Conservation (phyloP, 1,140 invertebrate genomes). For the Drosophila parabipectinata region DNA sequence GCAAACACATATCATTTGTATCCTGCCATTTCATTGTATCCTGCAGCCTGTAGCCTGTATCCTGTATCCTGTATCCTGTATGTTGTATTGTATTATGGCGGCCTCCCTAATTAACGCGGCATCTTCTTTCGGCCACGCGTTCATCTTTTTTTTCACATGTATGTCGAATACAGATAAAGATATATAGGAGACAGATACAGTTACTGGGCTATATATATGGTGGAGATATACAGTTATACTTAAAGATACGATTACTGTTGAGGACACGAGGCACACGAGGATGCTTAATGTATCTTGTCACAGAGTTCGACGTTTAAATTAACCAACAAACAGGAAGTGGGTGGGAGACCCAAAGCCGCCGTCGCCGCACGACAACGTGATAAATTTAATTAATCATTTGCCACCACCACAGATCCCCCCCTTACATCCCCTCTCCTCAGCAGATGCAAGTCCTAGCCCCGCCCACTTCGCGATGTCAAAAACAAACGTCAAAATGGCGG, state of each 20-base stretch:
- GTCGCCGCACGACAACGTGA: conserved; percentile 63
- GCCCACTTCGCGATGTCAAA: conserved; percentile 26
- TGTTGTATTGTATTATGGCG: conserved; percentile 12
- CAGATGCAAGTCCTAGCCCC: neutral
- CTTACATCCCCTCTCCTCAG: neutral
- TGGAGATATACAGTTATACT: neutral
- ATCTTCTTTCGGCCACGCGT: conserved; percentile 43
- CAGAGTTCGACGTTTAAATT: conserved; percentile 76
- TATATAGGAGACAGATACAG: conserved; percentile 15
- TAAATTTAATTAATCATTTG: conserved; percentile 82
- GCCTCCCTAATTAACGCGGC: conserved; percentile 68
- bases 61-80: conserved; percentile 14
- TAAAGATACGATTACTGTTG: conserved; percentile 10
- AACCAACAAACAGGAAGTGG: conserved; percentile 56
- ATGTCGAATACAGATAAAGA: conserved; percentile 38
- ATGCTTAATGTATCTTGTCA: conserved; percentile 77
- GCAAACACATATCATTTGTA: conserved; percentile 57
- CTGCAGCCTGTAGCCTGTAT: neutral
- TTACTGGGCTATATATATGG: neutral
- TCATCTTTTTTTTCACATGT: conserved; percentile 23
- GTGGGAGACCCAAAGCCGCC: conserved; percentile 35
- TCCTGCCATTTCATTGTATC: conserved; percentile 33
- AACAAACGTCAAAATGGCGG: conserved; percentile 72
- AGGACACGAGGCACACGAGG: conserved; percentile 22
- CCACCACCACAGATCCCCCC: neutral